Evolutionary conservation across 2,797 vertebrate genomes (phyloP), one percentile per base, ranked within the genome.

Genomic region (Xenops minutus): DNA sequence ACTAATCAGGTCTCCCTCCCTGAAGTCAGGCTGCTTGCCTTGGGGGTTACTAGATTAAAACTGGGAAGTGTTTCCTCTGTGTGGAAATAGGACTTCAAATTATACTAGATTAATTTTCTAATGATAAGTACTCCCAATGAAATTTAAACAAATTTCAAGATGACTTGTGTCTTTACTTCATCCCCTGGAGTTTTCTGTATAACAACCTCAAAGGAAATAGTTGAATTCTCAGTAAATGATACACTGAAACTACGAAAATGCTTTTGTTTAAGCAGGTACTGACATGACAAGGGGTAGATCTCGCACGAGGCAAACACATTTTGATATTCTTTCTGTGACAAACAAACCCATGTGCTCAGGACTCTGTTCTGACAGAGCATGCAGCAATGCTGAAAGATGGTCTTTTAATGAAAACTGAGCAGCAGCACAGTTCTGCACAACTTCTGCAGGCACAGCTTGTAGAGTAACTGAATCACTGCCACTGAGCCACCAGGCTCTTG

Each of bases 111-210:
- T 62, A 10, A 84, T 85, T 55, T 86, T 74, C 82, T 78, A 93
- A 64, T 55, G 44, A 67, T 49, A 37, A 82, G 79, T 63, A 51
- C 16, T 92, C 55, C 69, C 69, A 73, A 61, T 89, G 32, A 83
- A 94, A 73, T 36, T 1, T 92, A 88, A 26, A 13, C 21, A 78
- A 87, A 88, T 82, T 93, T 85, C 54, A 89, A 66, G 24, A 15
- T 82, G 78, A 62, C 51, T 94, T 82, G 44, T 89, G 86, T 68
- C 94, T 85, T 95, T 71, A 83, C 41, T 95, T 96, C 54, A 92
- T 84, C 61, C 39, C 37, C 74, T 74, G 75, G 59, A 88, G 75
- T 92, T 95, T 96, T 85, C 77, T 87, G 27, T 58, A 37, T 54
- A 69, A 74, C 64, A 95, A 64, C 41, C 55, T 94, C 73, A 95